These are phyloP conservation scores for Brevimyrus niger DNA, from an alignment of 2,113 vertebrate genomes.

Conservation along the genomic window DNA sequence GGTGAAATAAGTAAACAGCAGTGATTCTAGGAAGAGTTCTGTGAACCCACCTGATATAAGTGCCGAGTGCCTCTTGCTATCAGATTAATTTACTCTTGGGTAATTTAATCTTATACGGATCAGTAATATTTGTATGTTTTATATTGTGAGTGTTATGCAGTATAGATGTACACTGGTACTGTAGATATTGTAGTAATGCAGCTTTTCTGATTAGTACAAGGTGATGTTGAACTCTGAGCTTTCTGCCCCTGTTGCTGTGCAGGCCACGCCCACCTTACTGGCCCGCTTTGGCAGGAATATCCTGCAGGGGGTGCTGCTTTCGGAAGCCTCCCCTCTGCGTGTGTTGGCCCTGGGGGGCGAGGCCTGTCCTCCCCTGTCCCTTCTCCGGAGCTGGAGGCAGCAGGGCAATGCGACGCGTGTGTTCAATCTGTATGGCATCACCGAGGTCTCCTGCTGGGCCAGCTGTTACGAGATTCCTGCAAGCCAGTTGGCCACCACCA, in stretches of 20 bases:
- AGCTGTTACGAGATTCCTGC: constrained; percentile 73
- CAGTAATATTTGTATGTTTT: not conserved
- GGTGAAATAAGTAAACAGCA: not conserved
- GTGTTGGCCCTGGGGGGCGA: constrained; percentile 89
- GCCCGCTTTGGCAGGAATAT: constrained; percentile 68
- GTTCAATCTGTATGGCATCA: constrained; percentile 90
- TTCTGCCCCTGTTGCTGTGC: not conserved
- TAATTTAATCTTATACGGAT: not conserved
- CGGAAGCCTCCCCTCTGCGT: constrained; percentile 68
- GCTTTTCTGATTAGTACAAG: not conserved
- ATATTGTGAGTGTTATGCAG: not conserved
- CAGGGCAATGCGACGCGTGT: constrained; percentile 74
- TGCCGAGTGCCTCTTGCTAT: not conserved
- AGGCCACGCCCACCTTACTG: constrained; percentile 86
- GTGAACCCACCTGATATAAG: not conserved
- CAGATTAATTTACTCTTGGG: not conserved
- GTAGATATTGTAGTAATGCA: not conserved
- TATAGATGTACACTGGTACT: not conserved
- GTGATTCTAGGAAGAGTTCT: not conserved
- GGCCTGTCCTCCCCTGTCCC: constrained; percentile 63
- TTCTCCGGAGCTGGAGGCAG: constrained; percentile 74
- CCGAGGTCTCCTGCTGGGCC: constrained; percentile 96
- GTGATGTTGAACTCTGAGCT: not conserved
- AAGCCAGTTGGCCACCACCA: constrained; percentile 34
- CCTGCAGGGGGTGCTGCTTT: constrained; percentile 68